Base-by-base conservation (phyloP, 2,888 invertebrate genomes). In the Andrena fulva region DNA sequence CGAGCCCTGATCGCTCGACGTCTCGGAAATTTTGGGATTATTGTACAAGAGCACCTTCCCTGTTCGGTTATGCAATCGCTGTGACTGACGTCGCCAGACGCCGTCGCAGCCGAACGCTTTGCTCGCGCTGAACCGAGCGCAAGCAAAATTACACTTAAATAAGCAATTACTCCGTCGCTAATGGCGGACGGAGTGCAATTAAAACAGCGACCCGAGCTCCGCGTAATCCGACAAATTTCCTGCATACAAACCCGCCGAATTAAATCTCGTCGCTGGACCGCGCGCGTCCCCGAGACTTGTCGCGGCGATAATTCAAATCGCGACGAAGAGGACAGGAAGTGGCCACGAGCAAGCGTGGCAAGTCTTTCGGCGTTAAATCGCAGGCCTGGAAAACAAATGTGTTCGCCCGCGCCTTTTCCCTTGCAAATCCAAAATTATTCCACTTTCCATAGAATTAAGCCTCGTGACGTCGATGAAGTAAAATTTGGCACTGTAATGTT, bases 91-190 rank as follows among this genome's bases (percentile, higher is more conserved):
- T 52, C 54, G 35, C 42, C 42, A 50, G 60, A 62, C 60, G 35
- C n/a, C 62, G 29, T 62, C 59, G 27, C 52, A 52, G 27, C 69
- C 33, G 20, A 60, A 69, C 60, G 50, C 60, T 76, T 54, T 54
- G 56, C 71, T 56, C 12, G 48, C 20, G 63, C 63, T 54, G 71
- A 76, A 71, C 71, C 71, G 71, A 71, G 71, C 63, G 71, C 71
- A 71, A 71, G 71, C 71, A 71, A 76, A 71, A 71, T 76, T 76
- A 71, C 76, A 64, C 63, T 71, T 76, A 76, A 76, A 76, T 71
- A 76, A 76, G 76, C 71, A 71, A 63, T 76, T 71, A 71, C 76
- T 63, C 76, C 42, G 63, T 8, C 76, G 48, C 42, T 63, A 71
- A 76, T 76, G 76, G n/a, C 42, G 8, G n/a, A 71, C 42, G 16